Conservation (phyloP, 2,888 invertebrate species). For the Mimumesa dahlbomi region DNA sequence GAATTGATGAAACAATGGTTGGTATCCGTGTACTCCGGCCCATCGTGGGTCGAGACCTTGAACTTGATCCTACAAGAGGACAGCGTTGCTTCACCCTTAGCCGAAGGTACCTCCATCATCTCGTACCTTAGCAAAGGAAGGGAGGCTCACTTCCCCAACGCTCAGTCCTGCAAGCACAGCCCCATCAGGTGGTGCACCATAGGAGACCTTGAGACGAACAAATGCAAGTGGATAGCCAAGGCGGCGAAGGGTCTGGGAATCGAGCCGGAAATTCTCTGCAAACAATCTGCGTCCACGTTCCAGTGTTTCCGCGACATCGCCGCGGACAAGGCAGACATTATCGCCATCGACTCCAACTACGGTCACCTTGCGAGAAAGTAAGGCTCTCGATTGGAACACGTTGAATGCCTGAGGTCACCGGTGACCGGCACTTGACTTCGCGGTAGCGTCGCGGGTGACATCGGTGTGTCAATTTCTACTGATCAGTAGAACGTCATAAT, state of each 20-base stretch:
- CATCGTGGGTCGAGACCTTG: constrained; percentile 49
- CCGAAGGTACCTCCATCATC: constrained; percentile 22
- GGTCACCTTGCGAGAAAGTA: constrained; percentile 85
- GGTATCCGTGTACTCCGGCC: constrained; percentile 48
- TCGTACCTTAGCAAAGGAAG: constrained; percentile 61
- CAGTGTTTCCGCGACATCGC: constrained; percentile 83
- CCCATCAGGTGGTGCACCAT: constrained; percentile 84
- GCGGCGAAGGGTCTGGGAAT: constrained; percentile 83
- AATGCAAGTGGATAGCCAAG: constrained; percentile 84
- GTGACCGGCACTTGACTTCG: too few species aligned
- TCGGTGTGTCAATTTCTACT: too few species aligned
- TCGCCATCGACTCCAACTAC: constrained; percentile 84
- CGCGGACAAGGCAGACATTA: constrained; percentile 82
- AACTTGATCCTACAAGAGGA: constrained; percentile 47
- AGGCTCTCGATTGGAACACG: too few species aligned
- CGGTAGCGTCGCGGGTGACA: too few species aligned
- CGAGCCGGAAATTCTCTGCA: constrained; percentile 83
- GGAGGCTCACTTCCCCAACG: constrained; percentile 39
- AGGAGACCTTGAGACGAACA: constrained; percentile 81
- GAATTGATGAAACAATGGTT: constrained; percentile 77
- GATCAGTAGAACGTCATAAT: too few species aligned
- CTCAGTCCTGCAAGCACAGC: constrained; percentile 35
- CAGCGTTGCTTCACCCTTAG: constrained; percentile 4
- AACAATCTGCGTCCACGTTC: constrained; percentile 79
- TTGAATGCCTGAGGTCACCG: too few species aligned